A percentile compares a stretch with the other conserved stretches of the same genome.
These are phyloP conservation scores for Hemitrygon akajei DNA, from an alignment of 2,797 vertebrate species.

Conservation along the genomic window DNA sequence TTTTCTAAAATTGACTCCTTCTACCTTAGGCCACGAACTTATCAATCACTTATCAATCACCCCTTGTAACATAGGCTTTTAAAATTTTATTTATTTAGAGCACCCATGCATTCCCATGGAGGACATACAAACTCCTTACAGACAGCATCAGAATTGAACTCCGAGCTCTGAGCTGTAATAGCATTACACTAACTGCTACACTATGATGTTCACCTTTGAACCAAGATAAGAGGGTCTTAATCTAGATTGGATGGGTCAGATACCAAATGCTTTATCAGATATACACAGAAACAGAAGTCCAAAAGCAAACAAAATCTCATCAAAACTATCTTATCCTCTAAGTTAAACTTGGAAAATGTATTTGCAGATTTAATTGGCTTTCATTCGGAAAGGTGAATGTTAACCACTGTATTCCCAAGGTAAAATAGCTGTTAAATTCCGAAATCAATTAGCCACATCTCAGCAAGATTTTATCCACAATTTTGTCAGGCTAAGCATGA, in stretches of 20 bases:
- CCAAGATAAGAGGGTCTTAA: not conserved
- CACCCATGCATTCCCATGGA: too few species aligned
- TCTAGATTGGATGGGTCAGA: not conserved
- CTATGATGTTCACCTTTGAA: not conserved
- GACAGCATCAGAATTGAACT: too few species aligned
- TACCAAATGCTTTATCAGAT: not conserved
- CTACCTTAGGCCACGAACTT: too few species aligned
- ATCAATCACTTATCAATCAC: too few species aligned
- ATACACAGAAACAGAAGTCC: not conserved
- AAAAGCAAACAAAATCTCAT: not conserved
- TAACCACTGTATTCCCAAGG: not conserved
- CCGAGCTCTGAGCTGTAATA: too few species aligned
- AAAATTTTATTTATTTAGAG: too few species aligned
- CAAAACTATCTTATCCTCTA: not conserved
- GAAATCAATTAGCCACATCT: constrained; percentile 6
- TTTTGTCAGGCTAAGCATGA: not conserved
- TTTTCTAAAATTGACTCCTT: too few species aligned
- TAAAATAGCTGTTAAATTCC: constrained; percentile 18
- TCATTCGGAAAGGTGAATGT: not conserved
- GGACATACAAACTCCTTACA: too few species aligned
- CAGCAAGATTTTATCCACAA: constrained; percentile 11
- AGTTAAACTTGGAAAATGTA: not conserved
- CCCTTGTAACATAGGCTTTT: too few species aligned
- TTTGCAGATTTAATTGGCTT: constrained; percentile 2
- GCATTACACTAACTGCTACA: too few species aligned